Evolutionary conservation across 2,113 vertebrate genomes (phyloP).

Genomic region (Fregetta grallaria): DNA sequence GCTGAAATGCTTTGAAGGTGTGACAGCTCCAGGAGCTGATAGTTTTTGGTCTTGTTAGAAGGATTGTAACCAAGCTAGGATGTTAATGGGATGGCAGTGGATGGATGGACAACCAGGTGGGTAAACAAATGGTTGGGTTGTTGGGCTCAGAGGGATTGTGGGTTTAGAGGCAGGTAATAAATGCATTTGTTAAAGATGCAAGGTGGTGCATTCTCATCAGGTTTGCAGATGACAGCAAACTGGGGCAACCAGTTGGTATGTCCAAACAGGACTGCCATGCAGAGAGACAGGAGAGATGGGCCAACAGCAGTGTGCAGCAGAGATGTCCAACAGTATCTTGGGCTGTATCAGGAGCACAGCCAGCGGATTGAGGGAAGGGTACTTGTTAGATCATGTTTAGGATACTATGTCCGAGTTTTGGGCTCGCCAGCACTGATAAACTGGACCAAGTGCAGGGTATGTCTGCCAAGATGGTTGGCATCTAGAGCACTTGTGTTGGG

Average conservation of each 20-base stretch:
- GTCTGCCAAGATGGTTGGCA: not conserved
- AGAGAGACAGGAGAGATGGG: not conserved
- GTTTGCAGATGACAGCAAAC: not conserved
- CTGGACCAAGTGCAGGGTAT: not conserved
- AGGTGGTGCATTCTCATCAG: not conserved
- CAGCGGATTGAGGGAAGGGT: not conserved
- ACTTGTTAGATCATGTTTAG: not conserved
- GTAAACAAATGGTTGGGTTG: not conserved
- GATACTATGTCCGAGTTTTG: not conserved
- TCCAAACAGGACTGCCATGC: not conserved
- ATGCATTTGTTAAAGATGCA: not conserved
- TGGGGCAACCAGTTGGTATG: too few species aligned
- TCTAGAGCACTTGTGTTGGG: not conserved
- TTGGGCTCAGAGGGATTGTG: not conserved
- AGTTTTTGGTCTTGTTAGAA: not conserved
- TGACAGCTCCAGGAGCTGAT: not conserved
- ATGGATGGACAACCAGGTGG: not conserved
- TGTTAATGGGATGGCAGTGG: not conserved
- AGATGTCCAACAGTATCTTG: not conserved
- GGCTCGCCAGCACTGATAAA: not conserved
- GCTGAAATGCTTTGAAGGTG: not conserved
- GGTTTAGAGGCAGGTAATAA: not conserved
- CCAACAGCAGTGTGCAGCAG: not conserved
- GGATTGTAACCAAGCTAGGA: not conserved
- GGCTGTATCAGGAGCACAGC: not conserved